Evolutionary conservation across 2,797 vertebrate species (phyloP).

Genomic region (Pantherophis vulpinus): DNA sequence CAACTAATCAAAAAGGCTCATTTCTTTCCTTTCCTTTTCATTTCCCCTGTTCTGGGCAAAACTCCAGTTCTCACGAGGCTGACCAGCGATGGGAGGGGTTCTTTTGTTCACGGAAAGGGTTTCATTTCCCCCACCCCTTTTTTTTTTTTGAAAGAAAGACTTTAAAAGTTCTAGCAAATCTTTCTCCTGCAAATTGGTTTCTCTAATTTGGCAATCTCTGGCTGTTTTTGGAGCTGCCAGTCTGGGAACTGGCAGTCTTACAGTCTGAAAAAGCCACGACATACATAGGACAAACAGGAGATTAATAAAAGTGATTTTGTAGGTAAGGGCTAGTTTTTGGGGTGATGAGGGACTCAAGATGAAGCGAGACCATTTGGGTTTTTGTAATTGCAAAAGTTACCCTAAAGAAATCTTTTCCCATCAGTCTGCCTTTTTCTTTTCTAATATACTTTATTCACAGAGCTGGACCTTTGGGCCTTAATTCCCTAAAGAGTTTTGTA

Average conservation of each 20-base stretch:
- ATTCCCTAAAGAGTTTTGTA: not conserved
- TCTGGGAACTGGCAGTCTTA: not conserved
- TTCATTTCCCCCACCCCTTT: too few species aligned
- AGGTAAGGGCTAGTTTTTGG: not conserved
- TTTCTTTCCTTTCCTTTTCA: not conserved
- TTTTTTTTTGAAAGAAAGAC: not conserved
- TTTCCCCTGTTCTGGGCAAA: not conserved
- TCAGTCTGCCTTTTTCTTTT: not conserved
- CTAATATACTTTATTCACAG: not conserved
- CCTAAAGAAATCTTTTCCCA: not conserved
- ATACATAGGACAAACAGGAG: too few species aligned
- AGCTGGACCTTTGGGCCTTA: not conserved
- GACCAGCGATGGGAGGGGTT: not conserved
- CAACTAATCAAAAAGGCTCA: not conserved
- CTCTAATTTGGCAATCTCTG: not conserved
- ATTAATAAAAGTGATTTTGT: not conserved
- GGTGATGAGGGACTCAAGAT: not conserved
- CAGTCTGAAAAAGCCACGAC: too few species aligned
- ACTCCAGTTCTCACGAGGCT: not conserved
- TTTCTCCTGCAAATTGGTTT: not conserved
- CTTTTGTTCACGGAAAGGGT: not conserved
- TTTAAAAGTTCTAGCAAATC: not conserved
- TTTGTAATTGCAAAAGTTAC: not conserved
- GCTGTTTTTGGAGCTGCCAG: not conserved
- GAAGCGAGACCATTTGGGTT: not conserved